Percentiles rank a stretch among this genome's conserved stretches.
Evolutionary conservation across 1,140 invertebrate genomes (phyloP).

Genomic region (Spodoptera frugiperda): DNA sequence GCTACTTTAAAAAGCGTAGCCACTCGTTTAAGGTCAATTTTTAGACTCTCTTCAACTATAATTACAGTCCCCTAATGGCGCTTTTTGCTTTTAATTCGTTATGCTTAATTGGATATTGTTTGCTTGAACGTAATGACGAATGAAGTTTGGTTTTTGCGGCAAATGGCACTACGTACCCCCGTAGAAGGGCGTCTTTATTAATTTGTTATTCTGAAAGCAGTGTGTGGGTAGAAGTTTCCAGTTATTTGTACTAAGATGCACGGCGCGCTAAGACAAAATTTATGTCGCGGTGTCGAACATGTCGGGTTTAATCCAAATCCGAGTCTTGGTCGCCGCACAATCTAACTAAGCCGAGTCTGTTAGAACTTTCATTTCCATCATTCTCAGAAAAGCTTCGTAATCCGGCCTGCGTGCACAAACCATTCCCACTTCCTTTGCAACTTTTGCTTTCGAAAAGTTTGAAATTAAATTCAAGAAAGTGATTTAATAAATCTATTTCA

Average conservation of each 20-base stretch:
- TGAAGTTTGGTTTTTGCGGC: neutral
- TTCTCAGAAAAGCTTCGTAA: constrained; percentile 59
- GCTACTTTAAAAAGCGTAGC: constrained; percentile 75
- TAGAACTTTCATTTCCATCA: constrained; percentile 68
- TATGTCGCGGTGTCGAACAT: constrained; percentile 64
- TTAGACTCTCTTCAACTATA: constrained; percentile 33
- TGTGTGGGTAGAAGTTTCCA: neutral
- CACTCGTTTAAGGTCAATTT: constrained; percentile 64
- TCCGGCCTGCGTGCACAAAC: constrained; percentile 53
- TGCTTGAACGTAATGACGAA: neutral
- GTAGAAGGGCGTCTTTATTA: neutral
- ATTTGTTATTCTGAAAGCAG: constrained; percentile 22
- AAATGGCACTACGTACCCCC: too few species aligned
- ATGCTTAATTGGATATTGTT: constrained; percentile 19
- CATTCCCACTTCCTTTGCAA: constrained; percentile 54
- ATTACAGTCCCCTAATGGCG: constrained; percentile 24
- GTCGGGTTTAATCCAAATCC: constrained; percentile 66
- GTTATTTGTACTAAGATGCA: constrained; percentile 31
- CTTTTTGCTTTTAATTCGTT: constrained; percentile 15
- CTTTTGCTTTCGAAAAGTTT: constrained; percentile 61
- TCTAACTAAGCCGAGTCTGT: constrained; percentile 69
- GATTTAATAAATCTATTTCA: constrained; percentile 52
- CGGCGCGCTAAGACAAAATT: constrained; percentile 62
- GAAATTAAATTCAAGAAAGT: constrained; percentile 55
- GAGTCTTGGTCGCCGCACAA: constrained; percentile 65